A percentile compares a stretch with the other conserved stretches of the same genome.
Conservation (phyloP, 2,797 vertebrate genomes). For the Sebastes hubbsi region DNA sequence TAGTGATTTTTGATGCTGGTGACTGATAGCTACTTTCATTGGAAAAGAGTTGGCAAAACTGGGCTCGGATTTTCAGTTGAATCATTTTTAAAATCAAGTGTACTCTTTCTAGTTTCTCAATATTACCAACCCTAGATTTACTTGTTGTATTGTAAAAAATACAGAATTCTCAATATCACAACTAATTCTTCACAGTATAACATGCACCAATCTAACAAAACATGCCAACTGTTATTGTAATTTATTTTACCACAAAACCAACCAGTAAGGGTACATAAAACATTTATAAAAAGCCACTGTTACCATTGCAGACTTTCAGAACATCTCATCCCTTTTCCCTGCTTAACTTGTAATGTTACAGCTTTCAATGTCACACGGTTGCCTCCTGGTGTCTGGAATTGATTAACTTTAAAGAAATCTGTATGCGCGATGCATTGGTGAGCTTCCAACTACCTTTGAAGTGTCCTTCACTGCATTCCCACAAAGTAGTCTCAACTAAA, state of each 20-base stretch:
- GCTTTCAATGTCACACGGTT: constrained; percentile 29
- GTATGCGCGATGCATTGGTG: constrained; percentile 8
- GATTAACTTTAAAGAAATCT: constrained; percentile 27
- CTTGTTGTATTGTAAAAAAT: not conserved
- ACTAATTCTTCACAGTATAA: not conserved
- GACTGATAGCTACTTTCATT: no score
- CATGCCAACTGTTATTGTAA: not conserved
- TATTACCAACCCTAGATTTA: not conserved
- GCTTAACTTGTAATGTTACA: not conserved
- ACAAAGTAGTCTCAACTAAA: not conserved
- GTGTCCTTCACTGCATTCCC: constrained; percentile 15
- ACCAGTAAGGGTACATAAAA: not conserved
- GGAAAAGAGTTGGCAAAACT: no score
- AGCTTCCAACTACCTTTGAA: constrained; percentile 13
- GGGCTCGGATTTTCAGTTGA: not conserved
- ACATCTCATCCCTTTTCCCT: not conserved
- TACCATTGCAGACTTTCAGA: not conserved
- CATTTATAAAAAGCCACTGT: not conserved
- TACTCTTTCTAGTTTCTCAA: not conserved
- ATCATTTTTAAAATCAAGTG: not conserved
- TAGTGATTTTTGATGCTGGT: no score
- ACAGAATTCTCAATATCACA: not conserved
- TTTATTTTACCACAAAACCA: not conserved
- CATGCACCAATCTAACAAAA: not conserved
- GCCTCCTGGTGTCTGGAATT: constrained; percentile 22